Evolutionary conservation across 2,888 invertebrate genomes (phyloP), one percentile per base, ranked within the genome.

Genomic region (Spodoptera littoralis): DNA sequence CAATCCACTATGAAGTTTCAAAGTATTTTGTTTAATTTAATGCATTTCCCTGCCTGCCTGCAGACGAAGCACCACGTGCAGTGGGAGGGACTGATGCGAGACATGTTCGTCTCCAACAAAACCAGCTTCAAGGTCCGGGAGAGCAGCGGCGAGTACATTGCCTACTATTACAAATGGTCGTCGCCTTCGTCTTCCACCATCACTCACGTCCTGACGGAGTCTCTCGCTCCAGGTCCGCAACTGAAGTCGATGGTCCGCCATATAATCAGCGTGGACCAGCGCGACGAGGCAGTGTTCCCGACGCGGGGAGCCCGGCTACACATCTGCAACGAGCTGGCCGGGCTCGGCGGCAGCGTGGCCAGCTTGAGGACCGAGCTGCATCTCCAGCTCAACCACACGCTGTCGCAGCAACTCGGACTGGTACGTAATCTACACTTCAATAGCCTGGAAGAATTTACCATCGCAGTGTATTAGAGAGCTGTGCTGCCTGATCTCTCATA

Each of bases 311-410:
- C 54, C 22, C 74, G 63, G 63, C 3, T 69, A 30, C 53, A 50
- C 3, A 4, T 72, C 12, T 41, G 50, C 36, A 59, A 59, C 3
- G 71, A 69, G 41, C 95, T 98, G 81, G 98, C 99, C 42, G 97
- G 98, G 0, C 88, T 99, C 6, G 99, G 99, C 11, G 99, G 99
- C 2, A 97, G 98, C 86, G 96, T 98, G n/a, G 97, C 97, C 13
- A 98, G 98, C 88, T 86, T 98, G 36, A 98, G 98, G 92, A 97
- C 97, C 76, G 98, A 98, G 70, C 79, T 93, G 44, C 84, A 86
- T 54, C 87, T 89, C 13, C 90, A 95, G 83, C 85, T 85, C 43
- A 94, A 93, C 67, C 70, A 81, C 43, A 71, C 84, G 12, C 22
- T 90, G 0, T 60, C 77, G 0, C 84, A 86, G 0, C 73, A 83